A percentile compares a stretch with the other conserved stretches of the same genome.
Conservation (phyloP, 30 jellyfish, hydroid and myxozoan species). For the Phacellophora camtschatica region DNA sequence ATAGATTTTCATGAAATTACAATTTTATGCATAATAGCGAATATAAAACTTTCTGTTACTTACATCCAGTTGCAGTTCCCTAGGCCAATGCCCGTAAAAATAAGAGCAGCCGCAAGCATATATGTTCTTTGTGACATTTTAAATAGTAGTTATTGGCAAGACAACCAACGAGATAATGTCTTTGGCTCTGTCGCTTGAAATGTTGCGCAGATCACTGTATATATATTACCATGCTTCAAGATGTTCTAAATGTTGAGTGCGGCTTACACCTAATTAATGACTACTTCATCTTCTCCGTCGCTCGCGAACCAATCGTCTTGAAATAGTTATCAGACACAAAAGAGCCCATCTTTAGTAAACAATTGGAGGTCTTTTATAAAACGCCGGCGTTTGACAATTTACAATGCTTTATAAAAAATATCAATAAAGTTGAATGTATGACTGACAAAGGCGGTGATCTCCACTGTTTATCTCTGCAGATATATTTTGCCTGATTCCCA, state of each 20-base stretch:
- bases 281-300: constrained; percentile 41
- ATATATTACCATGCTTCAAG: constrained; percentile 26
- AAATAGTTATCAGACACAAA: constrained; percentile 38
- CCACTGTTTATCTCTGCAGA: too few relatives aligned
- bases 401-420: constrained; percentile 38
- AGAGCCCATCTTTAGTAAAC: constrained; percentile 57
- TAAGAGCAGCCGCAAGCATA: neutral
- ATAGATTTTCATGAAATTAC: too few relatives aligned
- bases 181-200: neutral
- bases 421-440: constrained; percentile 23
- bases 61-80: constrained; percentile 14
- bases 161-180: neutral
- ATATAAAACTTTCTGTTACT: too few relatives aligned
- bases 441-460: constrained; percentile 37
- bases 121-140: constrained; percentile 10
- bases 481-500: constrained; percentile 40
- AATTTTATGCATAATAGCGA: too few relatives aligned
- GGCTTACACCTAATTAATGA: constrained; percentile 68
- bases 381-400: constrained; percentile 66
- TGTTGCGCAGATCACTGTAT: constrained; percentile 31
- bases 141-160: neutral
- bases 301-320: constrained; percentile 43
- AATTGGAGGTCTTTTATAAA: constrained; percentile 42
- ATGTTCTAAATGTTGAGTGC: constrained; percentile 20
- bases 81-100: neutral